A percentile compares a stretch with the other conserved stretches of the same genome.
Evolutionary conservation across 2,113 vertebrate genomes (phyloP).

Genomic region (Herpailurus yagouaroundi): DNA sequence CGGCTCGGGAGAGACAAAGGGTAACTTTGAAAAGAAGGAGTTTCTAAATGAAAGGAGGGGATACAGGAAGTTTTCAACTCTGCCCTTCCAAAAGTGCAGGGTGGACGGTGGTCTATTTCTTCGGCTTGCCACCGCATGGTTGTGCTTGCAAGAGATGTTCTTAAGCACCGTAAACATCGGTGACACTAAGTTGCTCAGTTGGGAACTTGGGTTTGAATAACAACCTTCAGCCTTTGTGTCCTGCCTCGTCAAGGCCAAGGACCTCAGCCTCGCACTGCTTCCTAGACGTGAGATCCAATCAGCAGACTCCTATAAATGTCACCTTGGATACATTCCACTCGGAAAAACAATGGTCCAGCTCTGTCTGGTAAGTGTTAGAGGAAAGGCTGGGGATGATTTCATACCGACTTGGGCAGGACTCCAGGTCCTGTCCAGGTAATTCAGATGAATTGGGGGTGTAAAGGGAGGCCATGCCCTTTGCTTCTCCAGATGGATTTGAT

Average conservation of each 20-base stretch:
- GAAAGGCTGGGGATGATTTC: slow-evolving; percentile 23
- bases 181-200: background rate
- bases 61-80: background rate
- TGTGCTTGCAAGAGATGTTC: background rate
- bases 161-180: background rate
- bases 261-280: slow-evolving; percentile 24
- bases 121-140: background rate
- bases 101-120: background rate
- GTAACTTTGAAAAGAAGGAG: background rate
- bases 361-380: slow-evolving; percentile 61
- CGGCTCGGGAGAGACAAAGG: background rate
- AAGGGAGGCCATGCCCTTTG: slow-evolving; percentile 42
- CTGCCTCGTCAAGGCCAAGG: slow-evolving; percentile 53
- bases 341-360: background rate
- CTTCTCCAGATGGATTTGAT: slow-evolving; percentile 49
- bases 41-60: background rate
- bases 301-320: slow-evolving; percentile 63
- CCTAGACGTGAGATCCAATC: slow-evolving; percentile 35
- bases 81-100: background rate
- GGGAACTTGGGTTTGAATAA: slow-evolving; percentile 20
- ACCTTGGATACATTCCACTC: slow-evolving; percentile 37
- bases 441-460: slow-evolving; percentile 51
- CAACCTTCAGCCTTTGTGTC: background rate
- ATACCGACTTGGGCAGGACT: background rate
- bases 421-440: slow-evolving; percentile 53